Base-by-base conservation (phyloP, 2,797 vertebrate genomes). In the Merluccius polli region DNA sequence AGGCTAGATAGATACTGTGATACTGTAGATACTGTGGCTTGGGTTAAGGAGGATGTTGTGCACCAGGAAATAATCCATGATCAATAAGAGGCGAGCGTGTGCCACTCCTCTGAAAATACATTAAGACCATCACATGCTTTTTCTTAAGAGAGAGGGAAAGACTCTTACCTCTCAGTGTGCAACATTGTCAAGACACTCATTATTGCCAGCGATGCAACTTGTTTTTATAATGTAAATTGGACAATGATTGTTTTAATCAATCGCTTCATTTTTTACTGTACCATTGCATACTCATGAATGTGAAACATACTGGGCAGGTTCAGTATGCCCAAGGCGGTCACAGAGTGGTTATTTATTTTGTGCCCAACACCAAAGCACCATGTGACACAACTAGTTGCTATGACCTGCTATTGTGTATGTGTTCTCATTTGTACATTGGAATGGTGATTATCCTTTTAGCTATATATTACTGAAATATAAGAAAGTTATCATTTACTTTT, bases 1-100 rank as follows among this genome's bases (percentile, higher is more conserved):
- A n/a, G n/a, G n/a, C n/a, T n/a, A n/a, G n/a, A n/a, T n/a, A n/a
- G n/a, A n/a, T n/a, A n/a, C n/a, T n/a, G n/a, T n/a, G n/a, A n/a
- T n/a, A n/a, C n/a, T n/a, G n/a, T n/a, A n/a, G n/a, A n/a, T n/a
- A n/a, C 27, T 15, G n/a, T 70, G 71, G 52, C 30, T 72, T 32
- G 74, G 30, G 27, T 24, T 71, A 67, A 35, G 41, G 27, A 59
- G 70, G 63, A 71, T 27, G 72, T 71, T 73, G 63, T 87, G 85
- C 74, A 76, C 67, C 6, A 30, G 77, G 80, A 71, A 63, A 68
- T 18, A 18, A 27, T 77, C 78, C 13, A 32, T 69, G 29, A 32
- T 69, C 12, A 69, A 69, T 69, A 69, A 32, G 67, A 69, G 27
- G 29, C 31, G 29, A 32, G 67, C 30, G 0, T 69, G 30, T 69